Evolutionary conservation across 2,888 invertebrate species (phyloP), one percentile per base, ranked within the genome.

Genomic region (Mesodorylaimus sp.): DNA sequence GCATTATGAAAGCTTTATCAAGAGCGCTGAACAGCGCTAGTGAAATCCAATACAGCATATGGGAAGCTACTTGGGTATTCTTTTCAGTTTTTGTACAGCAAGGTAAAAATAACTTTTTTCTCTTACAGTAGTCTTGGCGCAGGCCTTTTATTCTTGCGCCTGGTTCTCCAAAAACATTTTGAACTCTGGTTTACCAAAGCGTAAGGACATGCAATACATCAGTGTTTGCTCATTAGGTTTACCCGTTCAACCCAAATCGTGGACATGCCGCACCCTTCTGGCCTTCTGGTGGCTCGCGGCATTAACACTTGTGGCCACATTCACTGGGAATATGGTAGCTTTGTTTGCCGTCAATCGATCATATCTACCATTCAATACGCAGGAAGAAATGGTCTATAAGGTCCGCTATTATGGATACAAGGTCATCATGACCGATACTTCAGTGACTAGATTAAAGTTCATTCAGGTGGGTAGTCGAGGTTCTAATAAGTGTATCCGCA

Each of bases 321-420:
- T 61, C 50, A 61, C 61, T 16, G 61, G 61, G 26, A 57, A 58
- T 47, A 54, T 61, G n/a, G 61, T 61, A 7, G 61, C 61, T 5
- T 52, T 61, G 1, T 61, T 61, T 51, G 60, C 61, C 5, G 60
- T 61, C 13, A 58, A 60, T 47, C 57, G 58, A 50, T 54, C 55
- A 13, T 53, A 48, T 50, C 37, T 60, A 26, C 61, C 61, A 3
- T 60, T 61, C 51, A 53, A 55, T 48, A 57, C 60, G 37, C 51
- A 57, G 21, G 56, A 59, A 5, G 57, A 56, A 36, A 52, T 61
- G 19, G 57, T 58, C 2, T 51, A 49, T 26, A 47, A 54, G 3
- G 55, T 60, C 1, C 55, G 56, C 43, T 56, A 58, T 32, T 7
- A 16, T 3, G 53, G 53, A 24, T 60, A 56, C 44, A 53, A 43